phyloP scores from a whole-genome alignment of 2,888 invertebrate genomes.

The Aporophyla lueneburgensis region DNA sequence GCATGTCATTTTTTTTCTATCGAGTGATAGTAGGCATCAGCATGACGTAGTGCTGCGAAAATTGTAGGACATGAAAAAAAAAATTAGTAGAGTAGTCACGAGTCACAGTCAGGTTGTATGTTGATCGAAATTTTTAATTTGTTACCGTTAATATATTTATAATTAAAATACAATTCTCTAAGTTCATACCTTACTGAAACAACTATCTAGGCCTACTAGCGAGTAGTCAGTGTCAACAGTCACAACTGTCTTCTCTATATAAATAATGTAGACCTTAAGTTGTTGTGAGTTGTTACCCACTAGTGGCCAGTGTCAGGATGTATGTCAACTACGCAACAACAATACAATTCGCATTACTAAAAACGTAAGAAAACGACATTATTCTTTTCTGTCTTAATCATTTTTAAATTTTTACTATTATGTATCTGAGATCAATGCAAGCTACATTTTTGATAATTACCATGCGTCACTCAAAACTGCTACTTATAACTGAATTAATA shows the following conservation, averaged over 20 bases:
- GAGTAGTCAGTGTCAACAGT: background rate
- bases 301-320: no score
- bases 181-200: background rate
- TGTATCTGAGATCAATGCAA: no score
- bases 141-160: background rate
- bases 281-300: no score
- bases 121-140: background rate
- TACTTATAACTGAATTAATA: no score
- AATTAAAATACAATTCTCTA: background rate
- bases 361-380: no score
- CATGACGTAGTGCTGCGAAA: conserved; percentile 39
- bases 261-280: no score
- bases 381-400: no score
- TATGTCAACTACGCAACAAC: no score
- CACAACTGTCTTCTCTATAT: background rate
- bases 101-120: background rate
- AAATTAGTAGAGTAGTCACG: conserved; percentile 37
- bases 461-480: no score
- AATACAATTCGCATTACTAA: no score
- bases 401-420: no score
- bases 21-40: conserved; percentile 51
- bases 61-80: background rate
- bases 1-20: conserved; percentile 63
- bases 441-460: no score
- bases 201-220: background rate